Conservation (phyloP, 2,797 vertebrate genomes). For the Pantherophis alleghaniensis region DNA sequence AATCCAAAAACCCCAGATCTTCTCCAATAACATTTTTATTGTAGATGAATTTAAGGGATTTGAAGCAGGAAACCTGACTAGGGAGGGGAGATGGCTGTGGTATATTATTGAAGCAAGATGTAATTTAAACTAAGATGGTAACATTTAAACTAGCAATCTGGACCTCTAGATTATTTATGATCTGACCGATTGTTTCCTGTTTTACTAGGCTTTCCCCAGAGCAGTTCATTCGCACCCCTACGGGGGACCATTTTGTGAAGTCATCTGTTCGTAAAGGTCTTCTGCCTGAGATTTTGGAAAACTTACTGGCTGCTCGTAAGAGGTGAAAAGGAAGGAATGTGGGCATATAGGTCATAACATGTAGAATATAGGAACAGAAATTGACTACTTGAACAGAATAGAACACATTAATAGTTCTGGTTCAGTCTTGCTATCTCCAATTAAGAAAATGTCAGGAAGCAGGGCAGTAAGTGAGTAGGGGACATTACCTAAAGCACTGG, state of each 20-base stretch:
- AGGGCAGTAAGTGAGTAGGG: background rate
- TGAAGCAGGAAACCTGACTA: background rate
- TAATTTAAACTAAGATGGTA: background rate
- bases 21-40: background rate
- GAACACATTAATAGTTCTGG: background rate
- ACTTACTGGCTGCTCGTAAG: constrained; percentile 86
- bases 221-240: constrained; percentile 90
- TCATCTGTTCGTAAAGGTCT: constrained; percentile 85
- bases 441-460: background rate
- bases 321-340: constrained; percentile 67
- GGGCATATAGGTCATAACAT: too few relatives aligned
- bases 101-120: background rate
- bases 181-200: background rate
- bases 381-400: background rate
- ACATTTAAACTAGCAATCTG: fast-evolving
- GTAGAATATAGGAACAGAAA: background rate
- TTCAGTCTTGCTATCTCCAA: background rate
- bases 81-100: background rate
- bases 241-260: constrained; percentile 87
- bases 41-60: background rate
- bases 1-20: background rate
- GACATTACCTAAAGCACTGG: background rate
- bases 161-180: background rate
- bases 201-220: constrained; percentile 76
- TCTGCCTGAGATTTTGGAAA: constrained; percentile 91